Evolutionary conservation across 2,113 vertebrate species (phyloP).

Genomic region (Gorsachius goisagi): DNA sequence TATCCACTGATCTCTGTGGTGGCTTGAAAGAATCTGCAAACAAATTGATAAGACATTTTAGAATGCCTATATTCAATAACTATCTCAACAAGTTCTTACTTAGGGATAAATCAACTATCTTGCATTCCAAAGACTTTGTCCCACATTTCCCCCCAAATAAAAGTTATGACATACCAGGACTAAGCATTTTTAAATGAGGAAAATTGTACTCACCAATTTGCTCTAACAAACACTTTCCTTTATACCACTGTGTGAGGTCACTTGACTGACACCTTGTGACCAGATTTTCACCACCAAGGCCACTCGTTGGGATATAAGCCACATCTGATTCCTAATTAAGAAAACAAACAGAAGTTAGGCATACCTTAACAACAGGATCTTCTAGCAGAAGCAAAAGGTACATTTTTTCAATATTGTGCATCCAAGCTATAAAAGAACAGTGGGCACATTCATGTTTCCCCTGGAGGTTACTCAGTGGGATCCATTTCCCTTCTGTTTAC

Average conservation of each 20-base stretch:
- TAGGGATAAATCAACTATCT: background rate
- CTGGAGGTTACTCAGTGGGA: background rate
- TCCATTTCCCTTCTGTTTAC: background rate
- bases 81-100: background rate
- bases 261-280: conserved; percentile 78
- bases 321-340: conserved; percentile 90
- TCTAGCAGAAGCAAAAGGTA: background rate
- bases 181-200: background rate
- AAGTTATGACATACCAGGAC: background rate
- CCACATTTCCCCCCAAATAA: background rate
- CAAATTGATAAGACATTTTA: background rate
- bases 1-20: conserved; percentile 90
- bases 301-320: conserved; percentile 93
- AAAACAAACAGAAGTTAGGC: background rate
- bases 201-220: conserved; percentile 86
- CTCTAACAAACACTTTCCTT: conserved; percentile 89
- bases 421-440: background rate
- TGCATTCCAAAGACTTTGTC: background rate
- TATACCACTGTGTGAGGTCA: conserved; percentile 90
- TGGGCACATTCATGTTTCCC: background rate
- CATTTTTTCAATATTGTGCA: background rate
- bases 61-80: background rate
- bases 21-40: conserved; percentile 89
- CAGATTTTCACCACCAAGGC: conserved; percentile 95
- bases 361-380: background rate